Conservation (phyloP, 2,113 vertebrate species). For the Mustelus asterias region DNA sequence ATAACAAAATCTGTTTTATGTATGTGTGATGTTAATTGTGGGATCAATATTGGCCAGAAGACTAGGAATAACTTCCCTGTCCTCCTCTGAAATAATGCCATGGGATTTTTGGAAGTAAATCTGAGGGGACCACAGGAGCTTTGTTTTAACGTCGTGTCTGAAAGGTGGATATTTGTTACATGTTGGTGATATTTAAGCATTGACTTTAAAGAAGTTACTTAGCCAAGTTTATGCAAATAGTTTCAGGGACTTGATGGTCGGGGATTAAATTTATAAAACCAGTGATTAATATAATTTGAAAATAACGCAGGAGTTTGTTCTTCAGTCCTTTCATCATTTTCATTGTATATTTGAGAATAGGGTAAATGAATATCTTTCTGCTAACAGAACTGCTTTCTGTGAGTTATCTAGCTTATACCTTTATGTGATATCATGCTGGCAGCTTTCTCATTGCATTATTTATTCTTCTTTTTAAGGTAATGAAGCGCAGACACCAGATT, state of each 20-base stretch:
- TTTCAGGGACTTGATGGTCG: not conserved
- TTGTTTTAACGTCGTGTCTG: too few species aligned
- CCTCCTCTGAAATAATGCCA: too few species aligned
- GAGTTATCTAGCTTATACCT: not conserved
- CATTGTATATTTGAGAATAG: not conserved
- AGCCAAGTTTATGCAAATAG: not conserved
- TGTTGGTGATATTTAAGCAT: not conserved
- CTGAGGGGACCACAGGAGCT: too few species aligned
- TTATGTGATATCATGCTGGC: not conserved
- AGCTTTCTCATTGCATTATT: constrained; percentile 25
- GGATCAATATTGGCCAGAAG: too few species aligned
- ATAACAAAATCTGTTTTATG: too few species aligned
- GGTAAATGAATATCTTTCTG: not conserved
- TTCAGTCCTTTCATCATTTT: not conserved
- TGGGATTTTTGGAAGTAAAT: too few species aligned
- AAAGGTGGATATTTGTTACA: not conserved
- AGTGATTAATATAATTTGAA: not conserved
- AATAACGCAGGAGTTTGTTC: not conserved
- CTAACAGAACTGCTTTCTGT: not conserved
- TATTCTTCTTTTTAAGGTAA: constrained; percentile 62
- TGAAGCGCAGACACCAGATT: constrained; percentile 82
- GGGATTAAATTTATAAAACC: not conserved
- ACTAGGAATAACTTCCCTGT: too few species aligned
- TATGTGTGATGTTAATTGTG: too few species aligned
- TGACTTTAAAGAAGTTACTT: not conserved